Conservation (phyloP, 1,140 invertebrate species). For the Prorops nasuta region DNA sequence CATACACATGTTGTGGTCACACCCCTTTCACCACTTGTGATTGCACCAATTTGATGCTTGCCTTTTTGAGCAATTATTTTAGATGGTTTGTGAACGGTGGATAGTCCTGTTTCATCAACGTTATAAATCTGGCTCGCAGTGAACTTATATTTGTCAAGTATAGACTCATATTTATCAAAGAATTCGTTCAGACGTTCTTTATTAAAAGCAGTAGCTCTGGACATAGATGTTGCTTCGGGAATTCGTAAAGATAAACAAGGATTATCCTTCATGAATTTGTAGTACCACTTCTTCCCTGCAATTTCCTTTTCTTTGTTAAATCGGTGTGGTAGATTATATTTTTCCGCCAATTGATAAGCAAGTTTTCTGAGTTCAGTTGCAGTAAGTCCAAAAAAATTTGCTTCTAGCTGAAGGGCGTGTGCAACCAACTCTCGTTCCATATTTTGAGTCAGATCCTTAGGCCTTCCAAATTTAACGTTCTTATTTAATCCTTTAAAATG, state of each 20-base stretch:
- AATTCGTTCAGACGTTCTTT: conserved; percentile 28
- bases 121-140: conserved; percentile 36
- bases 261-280: conserved; percentile 41
- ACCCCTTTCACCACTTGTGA: conserved; percentile 38
- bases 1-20: conserved; percentile 33
- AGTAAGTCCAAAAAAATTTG: too few relatives aligned
- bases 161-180: conserved; percentile 24
- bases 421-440: too few relatives aligned
- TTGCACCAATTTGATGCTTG: conserved; percentile 37
- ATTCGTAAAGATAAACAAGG: conserved; percentile 40
- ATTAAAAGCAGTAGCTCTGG: conserved; percentile 45
- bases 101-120: conserved; percentile 45
- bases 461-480: too few relatives aligned
- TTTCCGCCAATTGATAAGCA: conserved; percentile 35
- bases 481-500: too few relatives aligned
- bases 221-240: conserved; percentile 47
- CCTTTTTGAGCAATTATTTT: conserved; percentile 40
- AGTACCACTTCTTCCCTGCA: conserved; percentile 31
- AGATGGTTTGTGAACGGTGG: conserved; percentile 35
- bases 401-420: too few relatives aligned
- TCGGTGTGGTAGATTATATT: conserved; percentile 21
- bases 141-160: conserved; percentile 19
- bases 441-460: too few relatives aligned
- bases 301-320: conserved; percentile 31
- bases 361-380: too few relatives aligned